Base-by-base conservation (phyloP, 2,113 vertebrate genomes). In the Megaceryle torquata region DNA sequence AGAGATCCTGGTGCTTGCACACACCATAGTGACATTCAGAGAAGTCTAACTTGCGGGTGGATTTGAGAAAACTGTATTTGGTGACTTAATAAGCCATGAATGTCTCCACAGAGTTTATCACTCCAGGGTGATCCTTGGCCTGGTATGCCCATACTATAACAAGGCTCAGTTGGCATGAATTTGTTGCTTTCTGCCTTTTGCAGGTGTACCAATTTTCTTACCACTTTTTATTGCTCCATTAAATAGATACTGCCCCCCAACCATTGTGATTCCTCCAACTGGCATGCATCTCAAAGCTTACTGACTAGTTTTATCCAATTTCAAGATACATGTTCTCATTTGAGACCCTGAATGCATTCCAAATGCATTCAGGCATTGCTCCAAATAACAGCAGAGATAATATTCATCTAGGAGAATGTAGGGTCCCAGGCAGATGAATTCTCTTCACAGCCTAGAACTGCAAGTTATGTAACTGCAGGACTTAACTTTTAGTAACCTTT, bases 131-230 rank as follows among this genome's bases (percentile, higher is more conserved):
- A 79, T 87, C 35, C 46, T 89, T 79, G 84, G 28, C 19, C 33
- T 74, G 10, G 9, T 20, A 3, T 71, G 25, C 37, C 29, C 46
- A 21, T 64, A 19, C 18, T 39, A 43, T 25, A 39, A 20, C 54
- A 83, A 81, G 60, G 8, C 68, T 84, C 33, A 89, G 0, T 6
- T 59, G 31, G n/a, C 70, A 75, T 87, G 71, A 82, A 16, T 13
- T 74, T 79, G 33, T 33, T 87, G 43, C 11, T 89, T 68, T 71
- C 82, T 89, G 10, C 25, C 41, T 87, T 89, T 82, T 94, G 64
- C 91, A 95, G 84, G 81, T 87, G 74, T 81, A 89, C 35, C 20
- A 15, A 75, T 92, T 84, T 91, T 61, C 84, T 87, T 91, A 87
- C 10, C 25, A 20, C 4, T 75, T 89, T 91, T 87, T 78, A 82